These are phyloP conservation scores for Eumaeus atala DNA, from an alignment of 1,140 invertebrate species.

Conservation along the genomic window DNA sequence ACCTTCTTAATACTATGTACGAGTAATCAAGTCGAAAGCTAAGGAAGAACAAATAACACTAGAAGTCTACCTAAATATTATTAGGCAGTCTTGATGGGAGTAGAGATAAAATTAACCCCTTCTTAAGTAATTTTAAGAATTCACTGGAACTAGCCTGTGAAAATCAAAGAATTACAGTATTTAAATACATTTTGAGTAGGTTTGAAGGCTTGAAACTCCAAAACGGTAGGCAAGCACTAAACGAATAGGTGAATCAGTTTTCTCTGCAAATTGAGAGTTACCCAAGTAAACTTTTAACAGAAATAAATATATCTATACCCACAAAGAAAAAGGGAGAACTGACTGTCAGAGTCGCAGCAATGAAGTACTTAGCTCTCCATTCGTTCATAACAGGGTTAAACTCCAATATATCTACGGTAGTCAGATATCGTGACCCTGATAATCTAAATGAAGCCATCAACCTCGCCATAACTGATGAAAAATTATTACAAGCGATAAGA, in stretches of 20 bases:
- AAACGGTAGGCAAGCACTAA: slow-evolving; percentile 15
- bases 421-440: too few species aligned
- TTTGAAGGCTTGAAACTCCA: slow-evolving; percentile 19
- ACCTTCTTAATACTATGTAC: too few species aligned
- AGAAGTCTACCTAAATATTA: too few species aligned
- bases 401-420: slow-evolving; percentile 1
- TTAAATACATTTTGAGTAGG: slow-evolving; percentile 19
- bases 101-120: too few species aligned
- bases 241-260: slow-evolving; percentile 20
- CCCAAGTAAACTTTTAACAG: slow-evolving; percentile 15
- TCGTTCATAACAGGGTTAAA: slow-evolving; percentile 17
- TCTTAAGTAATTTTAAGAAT: slow-evolving; percentile 16
- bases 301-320: slow-evolving; percentile 24
- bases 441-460: too few species aligned
- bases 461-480: too few species aligned
- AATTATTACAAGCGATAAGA: too few species aligned
- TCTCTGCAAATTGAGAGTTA: slow-evolving; percentile 17
- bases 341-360: slow-evolving; percentile 20
- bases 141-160: too few species aligned
- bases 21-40: too few species aligned
- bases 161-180: slow-evolving; percentile 10
- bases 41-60: too few species aligned
- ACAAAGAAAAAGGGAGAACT: slow-evolving; percentile 19
- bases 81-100: too few species aligned
- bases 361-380: slow-evolving; percentile 22